Evolutionary conservation across 2,888 invertebrate genomes (phyloP), one percentile per base, ranked within the genome.

Genomic region (Hipparchia sbordonii): DNA sequence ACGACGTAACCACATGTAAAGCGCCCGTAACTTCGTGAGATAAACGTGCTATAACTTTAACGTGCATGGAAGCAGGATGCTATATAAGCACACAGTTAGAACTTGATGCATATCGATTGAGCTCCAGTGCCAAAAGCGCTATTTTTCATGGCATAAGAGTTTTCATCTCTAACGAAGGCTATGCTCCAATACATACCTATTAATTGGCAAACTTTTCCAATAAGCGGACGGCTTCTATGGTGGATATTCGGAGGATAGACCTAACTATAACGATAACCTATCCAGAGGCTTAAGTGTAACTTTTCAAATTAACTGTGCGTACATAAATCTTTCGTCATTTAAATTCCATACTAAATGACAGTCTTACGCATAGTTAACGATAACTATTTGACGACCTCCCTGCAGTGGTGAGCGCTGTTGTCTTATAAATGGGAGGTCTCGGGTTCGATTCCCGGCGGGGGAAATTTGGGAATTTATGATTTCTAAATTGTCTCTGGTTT

Each of bases 41-140:
- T 23, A 23, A 23, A 23, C 23, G 23, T 23, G 1, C 23, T 23
- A 23, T 65, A 45, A 23, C 54, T 70, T 23, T 0, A 63, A 60
- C 71, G 66, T 67, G 71, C 66, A 54, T 60, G 45, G 66, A 51
- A 13, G 60, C 33, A 10, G 60, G 60, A 71, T 71, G 23, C 45
- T 46, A 13, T 10, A 57, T 39, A 56, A 66, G 48, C 6, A 54
- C 13, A 57, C 13, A 56, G n/a, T n/a, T n/a, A n/a, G 51, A 45
- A 45, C 67, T 67, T 57, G 57, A 67, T 9, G 23, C 67, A 57
- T 45, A 57, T 46, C 46, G 13, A 67, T 67, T 45, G 67, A 67
- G 13, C 45, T 57, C 46, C 56, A 52, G 12, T 13, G 57, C 46
- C 2, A 6, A 13, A n/a, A 23, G 45, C 45, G 45, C 13, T 57